These are phyloP conservation scores for Paracentrotus lividus DNA, from an alignment of 53 echinoderm and acorn worm genomes.

Conservation along the genomic window DNA sequence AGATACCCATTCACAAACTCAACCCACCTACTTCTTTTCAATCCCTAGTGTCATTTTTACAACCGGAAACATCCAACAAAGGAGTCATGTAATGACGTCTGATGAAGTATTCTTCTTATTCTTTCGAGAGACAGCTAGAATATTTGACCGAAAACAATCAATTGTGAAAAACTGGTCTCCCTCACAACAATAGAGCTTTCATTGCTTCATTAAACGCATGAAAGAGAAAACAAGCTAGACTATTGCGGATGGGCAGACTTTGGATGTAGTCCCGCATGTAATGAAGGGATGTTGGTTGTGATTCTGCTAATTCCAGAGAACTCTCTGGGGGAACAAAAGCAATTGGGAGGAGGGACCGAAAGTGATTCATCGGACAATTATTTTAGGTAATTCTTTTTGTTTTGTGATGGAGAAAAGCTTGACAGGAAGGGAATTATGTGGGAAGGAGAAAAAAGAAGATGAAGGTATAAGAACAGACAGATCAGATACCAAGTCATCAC, in stretches of 20 bases:
- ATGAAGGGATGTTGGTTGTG: conserved; percentile 13
- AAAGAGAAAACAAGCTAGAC: neutral
- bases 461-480: neutral
- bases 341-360: neutral
- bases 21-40: too few relatives aligned
- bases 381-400: neutral
- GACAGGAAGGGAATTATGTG: neutral
- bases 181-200: conserved; percentile 9
- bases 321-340: conserved; percentile 2
- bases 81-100: conserved; percentile 17
- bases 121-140: neutral
- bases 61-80: neutral
- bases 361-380: conserved; percentile 1
- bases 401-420: neutral
- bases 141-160: neutral
- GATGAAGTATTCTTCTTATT: neutral
- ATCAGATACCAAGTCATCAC: neutral
- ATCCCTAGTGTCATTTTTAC: too few relatives aligned
- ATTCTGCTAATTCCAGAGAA: neutral
- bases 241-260: neutral
- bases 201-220: conserved; percentile 31
- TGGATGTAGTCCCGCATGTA: conserved; percentile 37
- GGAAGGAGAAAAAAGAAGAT: neutral
- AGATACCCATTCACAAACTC: neutral
- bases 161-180: neutral